Conservation (phyloP, 2,888 invertebrate species). For the Drosophila kanekoi region DNA sequence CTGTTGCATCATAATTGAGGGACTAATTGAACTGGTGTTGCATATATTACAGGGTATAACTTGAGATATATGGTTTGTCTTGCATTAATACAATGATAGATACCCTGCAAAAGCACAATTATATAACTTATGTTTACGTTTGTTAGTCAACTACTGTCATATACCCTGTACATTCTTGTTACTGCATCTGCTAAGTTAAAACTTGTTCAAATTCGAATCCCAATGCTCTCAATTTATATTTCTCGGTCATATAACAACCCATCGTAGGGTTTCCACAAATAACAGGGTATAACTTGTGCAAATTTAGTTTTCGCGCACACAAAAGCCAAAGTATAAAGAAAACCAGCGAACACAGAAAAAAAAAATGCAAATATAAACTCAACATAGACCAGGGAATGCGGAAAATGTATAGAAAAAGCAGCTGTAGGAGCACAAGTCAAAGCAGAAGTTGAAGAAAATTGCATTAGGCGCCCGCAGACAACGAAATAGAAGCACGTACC, state of each 20-base stretch:
- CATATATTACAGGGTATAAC: constrained; percentile 5
- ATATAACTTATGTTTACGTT: no score
- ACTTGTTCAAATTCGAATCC: no score
- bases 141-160: no score
- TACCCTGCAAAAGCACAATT: neutral
- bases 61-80: neutral
- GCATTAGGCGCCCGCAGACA: constrained; percentile 66
- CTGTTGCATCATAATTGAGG: neutral
- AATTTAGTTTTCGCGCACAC: constrained; percentile 53
- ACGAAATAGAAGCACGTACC: constrained; percentile 63
- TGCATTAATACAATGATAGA: no score
- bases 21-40: neutral
- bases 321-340: constrained; percentile 30
- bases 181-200: no score
- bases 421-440: constrained; percentile 4
- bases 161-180: neutral
- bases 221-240: no score
- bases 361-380: constrained; percentile 45
- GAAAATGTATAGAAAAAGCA: constrained; percentile 2
- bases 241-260: neutral
- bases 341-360: constrained; percentile 16
- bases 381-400: constrained; percentile 6
- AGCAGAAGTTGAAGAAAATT: constrained; percentile 55
- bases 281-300: constrained; percentile 33
- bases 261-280: neutral